Evolutionary conservation across 2,888 invertebrate species (phyloP).

Genomic region (Idaea aversata): DNA sequence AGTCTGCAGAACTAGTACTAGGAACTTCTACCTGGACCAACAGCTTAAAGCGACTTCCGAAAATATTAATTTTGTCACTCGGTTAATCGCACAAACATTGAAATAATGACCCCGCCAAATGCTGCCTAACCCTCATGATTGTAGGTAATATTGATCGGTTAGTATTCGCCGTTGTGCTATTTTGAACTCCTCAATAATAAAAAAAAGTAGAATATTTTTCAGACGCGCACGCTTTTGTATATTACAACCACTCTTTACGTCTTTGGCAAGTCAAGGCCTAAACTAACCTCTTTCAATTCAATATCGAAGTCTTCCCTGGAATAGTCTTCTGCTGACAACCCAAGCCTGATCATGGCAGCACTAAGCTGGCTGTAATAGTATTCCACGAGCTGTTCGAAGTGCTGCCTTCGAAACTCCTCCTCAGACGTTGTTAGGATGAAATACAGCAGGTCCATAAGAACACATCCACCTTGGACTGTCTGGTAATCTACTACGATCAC

Average conservation of each 20-base stretch:
- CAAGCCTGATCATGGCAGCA: conserved; percentile 31
- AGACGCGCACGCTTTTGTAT: too few species aligned
- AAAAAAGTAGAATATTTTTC: too few species aligned
- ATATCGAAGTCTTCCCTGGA: conserved; percentile 40
- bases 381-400: conserved; percentile 41
- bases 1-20: neutral
- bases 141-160: too few species aligned
- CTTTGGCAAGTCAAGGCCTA: neutral
- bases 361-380: conserved; percentile 41
- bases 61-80: neutral
- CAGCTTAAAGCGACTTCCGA: neutral
- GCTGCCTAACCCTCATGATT: too few species aligned
- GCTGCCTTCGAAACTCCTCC: conserved; percentile 38
- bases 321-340: conserved; percentile 40
- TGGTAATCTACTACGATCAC: conserved; percentile 49
- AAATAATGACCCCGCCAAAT: too few species aligned
- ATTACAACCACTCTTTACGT: too few species aligned
- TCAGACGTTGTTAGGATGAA: conserved; percentile 48
- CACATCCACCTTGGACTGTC: conserved; percentile 43
- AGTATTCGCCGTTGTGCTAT: too few species aligned
- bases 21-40: too few species aligned
- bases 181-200: too few species aligned
- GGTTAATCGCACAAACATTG: neutral
- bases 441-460: conserved; percentile 46
- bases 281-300: conserved; percentile 40